phyloP scores from a whole-genome alignment of 2,797 vertebrate genomes.

The Xenopus petersii region DNA sequence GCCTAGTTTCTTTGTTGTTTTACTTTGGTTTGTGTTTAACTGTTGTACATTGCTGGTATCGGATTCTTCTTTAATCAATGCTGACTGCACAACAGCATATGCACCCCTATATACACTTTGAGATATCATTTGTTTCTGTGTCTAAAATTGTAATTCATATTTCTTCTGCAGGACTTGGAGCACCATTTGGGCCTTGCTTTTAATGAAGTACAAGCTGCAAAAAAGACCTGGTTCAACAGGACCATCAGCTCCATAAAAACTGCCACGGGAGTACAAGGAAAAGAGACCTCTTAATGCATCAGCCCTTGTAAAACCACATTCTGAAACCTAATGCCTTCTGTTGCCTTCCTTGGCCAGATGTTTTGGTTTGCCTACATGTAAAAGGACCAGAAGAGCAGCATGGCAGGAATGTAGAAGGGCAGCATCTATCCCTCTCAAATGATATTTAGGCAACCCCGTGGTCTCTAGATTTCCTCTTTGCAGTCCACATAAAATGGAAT shows the following conservation, averaged over 20 bases:
- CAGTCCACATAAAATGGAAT: constrained; percentile 8
- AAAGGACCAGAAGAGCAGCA: constrained; percentile 74
- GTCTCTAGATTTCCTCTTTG: background rate
- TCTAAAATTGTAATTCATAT: background rate
- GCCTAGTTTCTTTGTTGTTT: too few species aligned
- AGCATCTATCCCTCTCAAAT: constrained; percentile 50
- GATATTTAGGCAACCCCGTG: constrained; percentile 12
- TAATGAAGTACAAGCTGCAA: constrained; percentile 94
- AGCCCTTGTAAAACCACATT: constrained; percentile 54
- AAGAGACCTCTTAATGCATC: constrained; percentile 86
- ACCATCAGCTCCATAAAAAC: constrained; percentile 98
- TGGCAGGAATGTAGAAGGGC: constrained; percentile 66
- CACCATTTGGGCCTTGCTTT: constrained; percentile 93
- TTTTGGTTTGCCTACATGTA: constrained; percentile 66
- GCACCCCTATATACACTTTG: too few species aligned
- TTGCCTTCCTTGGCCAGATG: constrained; percentile 70
- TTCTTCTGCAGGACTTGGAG: constrained; percentile 82
- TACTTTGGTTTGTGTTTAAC: too few species aligned
- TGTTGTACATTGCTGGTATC: too few species aligned
- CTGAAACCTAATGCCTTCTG: constrained; percentile 67
- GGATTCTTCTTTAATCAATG: too few species aligned
- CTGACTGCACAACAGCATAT: too few species aligned
- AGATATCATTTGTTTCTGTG: constrained; percentile 15
- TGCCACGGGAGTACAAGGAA: constrained; percentile 93
- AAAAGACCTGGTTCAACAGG: constrained; percentile 99